Evolutionary conservation across 2,797 vertebrate species (phyloP), one percentile per base, ranked within the genome.

Genomic region (Anolis apletophallus): DNA sequence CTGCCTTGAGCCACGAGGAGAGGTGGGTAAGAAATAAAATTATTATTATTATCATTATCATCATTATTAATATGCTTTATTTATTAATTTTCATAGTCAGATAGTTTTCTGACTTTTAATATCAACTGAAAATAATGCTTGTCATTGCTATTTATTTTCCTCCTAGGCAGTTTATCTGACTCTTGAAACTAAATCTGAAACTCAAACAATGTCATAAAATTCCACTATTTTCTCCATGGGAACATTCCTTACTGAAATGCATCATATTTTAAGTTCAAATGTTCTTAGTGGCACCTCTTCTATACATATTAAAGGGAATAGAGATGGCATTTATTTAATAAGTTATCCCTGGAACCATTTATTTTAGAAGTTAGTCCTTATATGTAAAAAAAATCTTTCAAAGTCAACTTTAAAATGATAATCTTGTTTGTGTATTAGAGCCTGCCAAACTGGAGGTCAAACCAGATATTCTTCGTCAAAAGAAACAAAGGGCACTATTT

Each of bases 251-350:
- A 0, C 71, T 73, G 59, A 87, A 67, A 67, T 29, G 23, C 1
- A 5, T 64, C 23, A 64, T 26, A 26, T 80, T 83, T 75, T 1
- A 80, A 68, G 1, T 40, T 84, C 34, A 85, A 46, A 0, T 14
- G 0, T 84, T 86, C 32, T 64, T 82, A 59, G 50, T 32, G 1
- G 0, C 11, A 84, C 1, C 12, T 72, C 0, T 0, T 84, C 52
- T 74, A 34, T 29, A 10, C 0, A 54, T 69, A 71, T 68, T 54
- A 83, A 85, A 14, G 52, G 50, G 17, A 13, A 68, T 32, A 79
- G 80, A 19, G 0, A 69, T 89, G 3, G 0, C 1, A 0, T 55
- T 12, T 0, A 5, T 81, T 4, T 59, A 13, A 59, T 2, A 50
- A 81, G 23, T 50, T 86, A 85, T 78, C 82, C 57, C 1, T 0